Conservation (phyloP, 2,797 vertebrate species). For the Benthosema pterotum region DNA sequence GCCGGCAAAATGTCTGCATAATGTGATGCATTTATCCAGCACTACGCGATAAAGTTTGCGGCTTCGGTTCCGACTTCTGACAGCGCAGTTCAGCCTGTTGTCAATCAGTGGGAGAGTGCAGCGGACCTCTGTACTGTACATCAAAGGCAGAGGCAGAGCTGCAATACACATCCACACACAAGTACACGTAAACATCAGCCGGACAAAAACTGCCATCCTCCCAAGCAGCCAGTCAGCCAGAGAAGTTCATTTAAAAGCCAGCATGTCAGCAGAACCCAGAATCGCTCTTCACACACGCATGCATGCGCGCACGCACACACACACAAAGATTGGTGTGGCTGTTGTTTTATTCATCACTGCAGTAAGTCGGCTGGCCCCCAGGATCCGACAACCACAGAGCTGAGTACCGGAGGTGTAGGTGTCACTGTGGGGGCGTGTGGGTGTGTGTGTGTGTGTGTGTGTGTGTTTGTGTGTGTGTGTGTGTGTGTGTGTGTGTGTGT, state of each 20-base stretch:
- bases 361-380: constrained; percentile 72
- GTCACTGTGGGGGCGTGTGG: constrained; percentile 1
- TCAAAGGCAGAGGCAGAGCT: no score
- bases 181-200: constrained; percentile 32
- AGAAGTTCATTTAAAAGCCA: constrained; percentile 76
- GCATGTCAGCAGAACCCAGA: constrained; percentile 72
- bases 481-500: constrained; percentile 2
- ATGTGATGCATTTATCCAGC: no score
- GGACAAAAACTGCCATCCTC: constrained; percentile 45
- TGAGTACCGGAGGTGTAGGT: constrained; percentile 38
- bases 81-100: no score
- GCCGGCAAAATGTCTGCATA: no score
- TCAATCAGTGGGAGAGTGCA: no score
- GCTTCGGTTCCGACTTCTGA: no score
- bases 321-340: constrained; percentile 58
- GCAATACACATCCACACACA: background rate
- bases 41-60: no score
- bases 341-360: constrained; percentile 85
- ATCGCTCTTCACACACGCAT: background rate
- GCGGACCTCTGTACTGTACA: no score
- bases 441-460: constrained; percentile 26
- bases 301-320: background rate
- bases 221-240: constrained; percentile 50
- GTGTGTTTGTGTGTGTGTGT: background rate
- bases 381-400: constrained; percentile 55